Evolutionary conservation across 37 sponge, comb jelly and placozoan genomes (phyloP), one percentile per base, ranked within the genome.

Genomic region (Hormiphora californensis): DNA sequence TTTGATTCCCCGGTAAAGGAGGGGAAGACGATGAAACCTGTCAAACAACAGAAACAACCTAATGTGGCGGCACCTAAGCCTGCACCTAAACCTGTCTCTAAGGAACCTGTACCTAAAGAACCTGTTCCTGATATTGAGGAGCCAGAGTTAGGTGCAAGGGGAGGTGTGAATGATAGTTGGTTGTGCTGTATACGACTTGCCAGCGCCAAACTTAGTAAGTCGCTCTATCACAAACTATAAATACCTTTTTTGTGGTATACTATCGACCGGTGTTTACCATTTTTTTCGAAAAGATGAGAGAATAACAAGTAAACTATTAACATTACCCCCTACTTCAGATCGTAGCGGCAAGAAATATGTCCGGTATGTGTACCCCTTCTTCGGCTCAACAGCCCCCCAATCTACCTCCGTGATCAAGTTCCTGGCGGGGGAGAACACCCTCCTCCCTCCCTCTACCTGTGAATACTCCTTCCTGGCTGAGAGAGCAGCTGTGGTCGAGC

Each of bases 321-420:
- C 62, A 59, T 27, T 23, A 23, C 5, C 62, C 25, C 23, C n/a
- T n/a, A n/a, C n/a, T n/a, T n/a, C 62, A 59, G 62, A 22, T 21
- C 17, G 5, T 7, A 67, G 68, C 19, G 68, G 68, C 34, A 67
- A 67, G 39, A 30, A 39, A 3, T 67, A 67, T 67, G 30, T 67
- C 38, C 3, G 68, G 30, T 67, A 67, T 30, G 68, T 67, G 3
- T 67, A 67, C 68, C 68, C 68, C 3, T 67, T 28, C 19, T 67
- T 67, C 68, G 68, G 68, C 36, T 19, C 68, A 4, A 33, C 68
- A 67, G 68, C 68, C 19, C 68, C 68, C 9, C 39, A 67, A 36
- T 67, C 68, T 19, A 67, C 68, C 19, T 30, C 68, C 8, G 38
- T 34, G 7, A 19, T 67, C 12, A 21, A 67, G 7, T 67, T 67